phyloP scores from a whole-genome alignment of 2,797 vertebrate genomes.

The Podargus strigoides region DNA sequence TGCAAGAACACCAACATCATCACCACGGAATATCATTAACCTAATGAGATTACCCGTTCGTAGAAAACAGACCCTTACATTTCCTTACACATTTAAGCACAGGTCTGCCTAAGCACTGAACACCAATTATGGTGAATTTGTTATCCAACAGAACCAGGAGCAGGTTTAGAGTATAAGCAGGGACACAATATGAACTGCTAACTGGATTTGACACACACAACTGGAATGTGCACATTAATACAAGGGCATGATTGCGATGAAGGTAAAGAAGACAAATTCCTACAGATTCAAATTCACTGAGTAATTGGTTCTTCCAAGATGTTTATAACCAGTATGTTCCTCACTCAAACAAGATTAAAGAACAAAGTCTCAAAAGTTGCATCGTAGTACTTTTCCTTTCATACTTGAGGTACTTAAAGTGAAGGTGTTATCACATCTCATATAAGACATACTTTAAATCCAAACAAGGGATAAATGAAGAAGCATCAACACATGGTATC shows the following conservation, averaged over 20 bases:
- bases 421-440: background rate
- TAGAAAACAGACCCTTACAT: background rate
- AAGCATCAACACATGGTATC: background rate
- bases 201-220: constrained; percentile 24
- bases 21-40: background rate
- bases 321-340: constrained; percentile 1
- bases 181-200: constrained; percentile 37
- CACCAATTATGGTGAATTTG: constrained; percentile 39
- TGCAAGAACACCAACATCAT: background rate
- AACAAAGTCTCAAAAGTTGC: background rate
- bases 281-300: constrained; percentile 49
- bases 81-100: background rate
- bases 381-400: background rate
- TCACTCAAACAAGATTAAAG: background rate
- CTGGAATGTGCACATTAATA: background rate
- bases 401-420: background rate
- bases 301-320: background rate
- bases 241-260: constrained; percentile 2
- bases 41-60: background rate
- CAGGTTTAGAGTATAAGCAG: background rate
- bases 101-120: background rate
- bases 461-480: background rate
- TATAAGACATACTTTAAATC: background rate
- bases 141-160: constrained; percentile 13
- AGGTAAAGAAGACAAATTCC: constrained; percentile 36